Base-by-base conservation (phyloP, 2,797 vertebrate species). In the Myripristis jacobus region DNA sequence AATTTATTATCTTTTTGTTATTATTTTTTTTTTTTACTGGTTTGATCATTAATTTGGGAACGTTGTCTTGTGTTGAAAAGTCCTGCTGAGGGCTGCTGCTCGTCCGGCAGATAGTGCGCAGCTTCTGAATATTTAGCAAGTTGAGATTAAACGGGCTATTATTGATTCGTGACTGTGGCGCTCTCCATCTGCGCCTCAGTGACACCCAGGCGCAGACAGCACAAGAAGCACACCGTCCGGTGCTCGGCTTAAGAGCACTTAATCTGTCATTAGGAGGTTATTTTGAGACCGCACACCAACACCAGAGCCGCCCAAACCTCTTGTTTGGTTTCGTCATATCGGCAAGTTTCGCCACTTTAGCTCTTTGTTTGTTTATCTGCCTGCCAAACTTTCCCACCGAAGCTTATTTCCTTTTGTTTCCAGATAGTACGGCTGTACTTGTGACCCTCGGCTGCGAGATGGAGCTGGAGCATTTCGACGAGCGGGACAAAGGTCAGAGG, bases 381-480 rank as follows among this genome's bases (percentile, higher is more conserved):
- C 2, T 6, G 53, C 58, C 19, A 63, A 85, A 79, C 73, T 75
- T 80, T 68, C n/a, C 68, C 56, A 13, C 31, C 22, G 10, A 25
- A 27, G 6, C 12, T 8, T 47, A 16, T 22, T 0, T 60, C 12
- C 29, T 25, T 61, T 62, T 68, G 12, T 67, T 7, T 6, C 29
- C 80, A 93, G 92, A 91, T 62, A 89, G 89, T 34, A 89, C 83
- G 18, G 88, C 88, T 58, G 83, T 88, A 24, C 77, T 91, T 18
- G 80, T 88, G 58, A 88, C 86, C 64, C 81, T 90, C 46, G 70
- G 59, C 56, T 75, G 57, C 52, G 75, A 79, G 54, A 97, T 99
- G 96, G 98, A 98, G 92, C 90, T 98, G 93, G 98, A 99, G 89
- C 98, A 99, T 87, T 99, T 99, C 79, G 97, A 99, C 18, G 96